These are phyloP conservation scores for Macrochelys suwanniensis DNA, from an alignment of 2,797 vertebrate species.

Conservation along the genomic window DNA sequence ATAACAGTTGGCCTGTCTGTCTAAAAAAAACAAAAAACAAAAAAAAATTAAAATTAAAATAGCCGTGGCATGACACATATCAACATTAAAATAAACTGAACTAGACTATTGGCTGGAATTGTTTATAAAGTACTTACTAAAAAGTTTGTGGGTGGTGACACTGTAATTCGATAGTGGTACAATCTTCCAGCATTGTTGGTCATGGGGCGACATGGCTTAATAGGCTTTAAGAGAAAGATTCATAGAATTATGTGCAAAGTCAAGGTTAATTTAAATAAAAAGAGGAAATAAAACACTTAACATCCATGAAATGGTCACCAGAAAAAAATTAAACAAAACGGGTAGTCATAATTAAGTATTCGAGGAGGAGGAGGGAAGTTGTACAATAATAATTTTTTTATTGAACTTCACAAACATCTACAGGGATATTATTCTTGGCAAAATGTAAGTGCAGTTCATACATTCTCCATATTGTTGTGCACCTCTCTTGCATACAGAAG, in stretches of 20 bases:
- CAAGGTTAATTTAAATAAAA: constrained; percentile 64
- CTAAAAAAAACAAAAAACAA: constrained; percentile 80
- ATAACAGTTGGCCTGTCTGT: constrained; percentile 98
- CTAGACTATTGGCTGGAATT: not conserved
- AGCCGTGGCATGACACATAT: not conserved
- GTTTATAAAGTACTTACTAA: constrained; percentile 85
- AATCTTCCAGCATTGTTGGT: constrained; percentile 96
- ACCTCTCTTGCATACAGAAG: not conserved
- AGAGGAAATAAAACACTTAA: constrained; percentile 64
- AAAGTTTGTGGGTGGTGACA: constrained; percentile 98
- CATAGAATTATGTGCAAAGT: constrained; percentile 48
- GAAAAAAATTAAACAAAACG: constrained; percentile 51
- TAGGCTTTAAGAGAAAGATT: constrained; percentile 81
- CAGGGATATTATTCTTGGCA: not conserved
- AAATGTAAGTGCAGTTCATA: not conserved
- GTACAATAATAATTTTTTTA: not conserved
- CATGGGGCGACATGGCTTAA: constrained; percentile 93
- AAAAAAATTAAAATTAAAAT: constrained; percentile 31
- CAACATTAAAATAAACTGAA: not conserved
- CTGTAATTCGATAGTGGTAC: constrained; percentile 97
- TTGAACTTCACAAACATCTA: constrained; percentile 24
- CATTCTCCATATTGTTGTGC: not conserved
- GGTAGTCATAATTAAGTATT: constrained; percentile 7
- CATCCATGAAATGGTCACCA: constrained; percentile 45
- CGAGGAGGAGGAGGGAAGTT: not conserved